phyloP scores from a whole-genome alignment of 2,888 invertebrate genomes.

The Platynereis dumerilii region DNA sequence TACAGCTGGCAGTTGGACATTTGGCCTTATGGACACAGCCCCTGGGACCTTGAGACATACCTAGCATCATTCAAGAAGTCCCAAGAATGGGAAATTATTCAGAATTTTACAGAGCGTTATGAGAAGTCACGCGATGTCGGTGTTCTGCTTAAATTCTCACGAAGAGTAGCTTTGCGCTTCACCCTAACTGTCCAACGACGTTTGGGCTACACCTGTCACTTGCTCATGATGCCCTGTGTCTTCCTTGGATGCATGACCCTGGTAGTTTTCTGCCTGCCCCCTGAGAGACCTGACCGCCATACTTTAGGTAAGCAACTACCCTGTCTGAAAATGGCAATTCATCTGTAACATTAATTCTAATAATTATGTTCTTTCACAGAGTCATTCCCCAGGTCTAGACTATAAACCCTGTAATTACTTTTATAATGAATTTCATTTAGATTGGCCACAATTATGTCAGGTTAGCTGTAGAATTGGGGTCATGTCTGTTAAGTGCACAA shows the following conservation, averaged over 20 bases:
- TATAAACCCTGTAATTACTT: no score
- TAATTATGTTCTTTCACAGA: no score
- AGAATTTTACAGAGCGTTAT: constrained; percentile 19
- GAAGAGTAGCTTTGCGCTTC: constrained; percentile 23
- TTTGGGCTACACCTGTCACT: constrained; percentile 23
- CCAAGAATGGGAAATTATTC: constrained; percentile 28
- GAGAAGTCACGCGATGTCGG: constrained; percentile 22
- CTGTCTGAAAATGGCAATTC: not conserved
- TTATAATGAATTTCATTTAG: no score
- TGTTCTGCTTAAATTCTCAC: constrained; percentile 25
- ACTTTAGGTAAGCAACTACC: constrained; percentile 21
- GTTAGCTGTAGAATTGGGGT: no score
- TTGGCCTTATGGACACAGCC: constrained; percentile 20
- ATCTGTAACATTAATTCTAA: no score
- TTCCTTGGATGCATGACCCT: constrained; percentile 23
- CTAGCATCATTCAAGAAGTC: constrained; percentile 26
- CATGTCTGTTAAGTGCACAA: no score
- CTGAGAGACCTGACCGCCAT: constrained; percentile 30
- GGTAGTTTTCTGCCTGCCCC: constrained; percentile 29
- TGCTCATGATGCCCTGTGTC: constrained; percentile 30
- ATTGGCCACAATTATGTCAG: no score
- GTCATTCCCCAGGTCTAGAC: no score
- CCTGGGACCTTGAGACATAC: constrained; percentile 28
- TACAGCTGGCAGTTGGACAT: constrained; percentile 21
- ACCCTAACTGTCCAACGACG: constrained; percentile 16